These are phyloP conservation scores for Oeneis ivallda DNA, from an alignment of 2,888 invertebrate genomes.

Conservation along the genomic window DNA sequence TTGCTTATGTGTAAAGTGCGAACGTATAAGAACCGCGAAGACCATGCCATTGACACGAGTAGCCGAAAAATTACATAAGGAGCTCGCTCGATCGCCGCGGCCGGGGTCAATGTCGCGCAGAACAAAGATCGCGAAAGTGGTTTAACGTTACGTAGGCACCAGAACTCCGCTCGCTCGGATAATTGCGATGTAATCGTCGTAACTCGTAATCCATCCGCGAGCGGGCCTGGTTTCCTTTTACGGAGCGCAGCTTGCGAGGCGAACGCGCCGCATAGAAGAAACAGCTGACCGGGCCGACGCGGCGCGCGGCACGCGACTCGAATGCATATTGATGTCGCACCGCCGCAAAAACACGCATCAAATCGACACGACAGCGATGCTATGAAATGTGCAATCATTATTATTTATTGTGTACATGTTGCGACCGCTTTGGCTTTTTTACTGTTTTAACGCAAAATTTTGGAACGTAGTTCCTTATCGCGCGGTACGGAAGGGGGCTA, in stretches of 20 bases:
- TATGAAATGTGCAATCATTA: slow-evolving; percentile 42
- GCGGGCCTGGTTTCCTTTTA: slow-evolving; percentile 72
- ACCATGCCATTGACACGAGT: slow-evolving; percentile 62
- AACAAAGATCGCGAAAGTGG: slow-evolving; percentile 80
- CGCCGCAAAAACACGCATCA: slow-evolving; percentile 64
- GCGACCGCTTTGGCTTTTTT: slow-evolving; percentile 16
- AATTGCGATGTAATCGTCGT: slow-evolving; percentile 79
- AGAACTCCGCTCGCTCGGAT: slow-evolving; percentile 57
- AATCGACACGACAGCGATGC: slow-evolving; percentile 68
- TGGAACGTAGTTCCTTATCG: too few species aligned
- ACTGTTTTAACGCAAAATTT: background rate
- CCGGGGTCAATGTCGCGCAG: slow-evolving; percentile 73
- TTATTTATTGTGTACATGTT: slow-evolving; percentile 25
- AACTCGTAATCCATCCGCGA: slow-evolving; percentile 77
- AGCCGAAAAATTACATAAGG: slow-evolving; percentile 70
- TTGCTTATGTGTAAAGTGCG: slow-evolving; percentile 26
- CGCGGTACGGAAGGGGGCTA: background rate
- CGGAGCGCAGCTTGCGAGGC: slow-evolving; percentile 71
- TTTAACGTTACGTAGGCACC: slow-evolving; percentile 54
- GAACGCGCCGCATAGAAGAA: slow-evolving; percentile 67
- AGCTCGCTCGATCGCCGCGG: slow-evolving; percentile 36
- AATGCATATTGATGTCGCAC: slow-evolving; percentile 75
- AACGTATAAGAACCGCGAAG: slow-evolving; percentile 54
- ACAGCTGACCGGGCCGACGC: slow-evolving; percentile 67
- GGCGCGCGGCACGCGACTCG: slow-evolving; percentile 68